Evolutionary conservation across 2,113 vertebrate species (phyloP).

Genomic region (Apteryx owenii): DNA sequence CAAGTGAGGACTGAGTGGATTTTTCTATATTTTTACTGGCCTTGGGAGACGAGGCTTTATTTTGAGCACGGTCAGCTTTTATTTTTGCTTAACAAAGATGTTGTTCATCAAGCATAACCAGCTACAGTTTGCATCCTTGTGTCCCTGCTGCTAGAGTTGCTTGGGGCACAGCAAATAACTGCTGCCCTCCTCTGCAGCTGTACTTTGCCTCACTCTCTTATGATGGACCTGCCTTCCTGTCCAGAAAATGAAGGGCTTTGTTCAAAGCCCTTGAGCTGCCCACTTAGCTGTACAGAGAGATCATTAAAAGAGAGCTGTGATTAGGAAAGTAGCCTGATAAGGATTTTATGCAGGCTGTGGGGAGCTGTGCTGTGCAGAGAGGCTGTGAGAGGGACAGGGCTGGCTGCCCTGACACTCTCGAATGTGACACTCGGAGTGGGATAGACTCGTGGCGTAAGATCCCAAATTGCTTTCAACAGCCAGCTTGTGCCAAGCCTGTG

Average conservation of each 20-base stretch:
- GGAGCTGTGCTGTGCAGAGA: neutral
- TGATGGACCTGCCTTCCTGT: neutral
- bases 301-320: slow-evolving; percentile 11
- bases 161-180: neutral
- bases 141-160: neutral
- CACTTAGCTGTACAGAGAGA: slow-evolving; percentile 11
- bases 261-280: neutral
- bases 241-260: neutral
- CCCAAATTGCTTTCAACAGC: neutral
- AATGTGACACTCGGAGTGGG: neutral
- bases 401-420: neutral
- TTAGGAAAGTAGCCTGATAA: slow-evolving; percentile 64
- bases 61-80: neutral
- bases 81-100: neutral
- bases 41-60: neutral
- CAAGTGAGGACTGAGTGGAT: neutral
- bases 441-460: neutral
- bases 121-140: neutral
- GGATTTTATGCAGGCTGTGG: neutral
- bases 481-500: neutral
- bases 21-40: neutral
- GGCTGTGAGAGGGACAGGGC: neutral
- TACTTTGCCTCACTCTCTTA: neutral
- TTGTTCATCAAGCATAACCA: neutral
- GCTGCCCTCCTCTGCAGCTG: neutral